Evolutionary conservation across 2,797 vertebrate species (phyloP).

Genomic region (Hephaestus fuliginosus): DNA sequence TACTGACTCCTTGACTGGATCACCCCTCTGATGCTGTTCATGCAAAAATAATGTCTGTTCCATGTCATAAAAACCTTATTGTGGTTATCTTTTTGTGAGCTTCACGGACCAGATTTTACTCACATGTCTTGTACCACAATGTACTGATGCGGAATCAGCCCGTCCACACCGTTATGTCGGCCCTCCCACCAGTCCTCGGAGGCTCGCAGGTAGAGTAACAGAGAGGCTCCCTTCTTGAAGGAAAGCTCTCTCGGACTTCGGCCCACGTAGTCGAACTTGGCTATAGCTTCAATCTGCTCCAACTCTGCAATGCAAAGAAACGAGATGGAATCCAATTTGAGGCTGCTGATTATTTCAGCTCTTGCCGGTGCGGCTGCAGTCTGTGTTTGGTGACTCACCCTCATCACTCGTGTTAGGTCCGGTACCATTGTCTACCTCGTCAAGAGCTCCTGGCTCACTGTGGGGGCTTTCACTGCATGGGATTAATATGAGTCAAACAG

Average conservation of each 20-base stretch:
- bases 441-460: conserved; percentile 94
- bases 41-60: not conserved
- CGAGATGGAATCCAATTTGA: conserved; percentile 1
- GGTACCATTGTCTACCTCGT: conserved; percentile 94
- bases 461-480: conserved; percentile 91
- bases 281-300: conserved; percentile 99
- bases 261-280: conserved; percentile 97
- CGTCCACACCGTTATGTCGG: conserved; percentile 96
- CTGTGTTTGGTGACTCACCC: conserved; percentile 82
- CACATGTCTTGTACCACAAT: conserved; percentile 99
- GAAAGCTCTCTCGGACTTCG: conserved; percentile 95
- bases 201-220: conserved; percentile 95
- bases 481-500: conserved; percentile 7
- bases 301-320: conserved; percentile 85
- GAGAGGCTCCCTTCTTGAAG: conserved; percentile 98
- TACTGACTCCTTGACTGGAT: not conserved
- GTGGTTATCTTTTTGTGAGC: not conserved
- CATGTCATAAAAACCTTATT: not conserved
- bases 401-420: conserved; percentile 96
- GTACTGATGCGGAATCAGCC: conserved; percentile 99
- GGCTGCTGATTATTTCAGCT: conserved; percentile 8
- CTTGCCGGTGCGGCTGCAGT: not conserved
- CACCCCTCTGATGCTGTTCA: not conserved
- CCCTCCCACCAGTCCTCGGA: conserved; percentile 99
- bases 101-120: conserved; percentile 74